Base-by-base conservation (phyloP, 2,888 invertebrate genomes). In the Seira ritae region DNA sequence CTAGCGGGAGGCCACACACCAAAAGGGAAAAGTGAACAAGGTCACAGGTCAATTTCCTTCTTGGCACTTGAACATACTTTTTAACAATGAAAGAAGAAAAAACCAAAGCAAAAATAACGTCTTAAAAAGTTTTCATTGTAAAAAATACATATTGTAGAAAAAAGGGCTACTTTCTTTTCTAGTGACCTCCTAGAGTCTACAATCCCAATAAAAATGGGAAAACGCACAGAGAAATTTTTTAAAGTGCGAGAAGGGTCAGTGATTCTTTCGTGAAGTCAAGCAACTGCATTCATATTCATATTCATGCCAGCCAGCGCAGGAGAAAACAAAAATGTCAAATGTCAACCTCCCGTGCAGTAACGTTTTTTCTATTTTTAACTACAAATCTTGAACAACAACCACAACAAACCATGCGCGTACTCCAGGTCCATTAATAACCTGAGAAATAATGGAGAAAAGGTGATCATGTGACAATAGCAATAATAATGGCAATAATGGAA, bases 31-130 rank as follows among this genome's bases (percentile, higher is more conserved):
- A 70, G 66, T 69, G 66, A 67, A 74, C 66, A 65, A 66, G 82
- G 76, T 82, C 82, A 67, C 17, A 82, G 82, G 82, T 82, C 77
- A 82, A 77, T 77, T 72, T 68, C 73, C 68, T 82, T 77, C 77
- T 82, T 82, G 72, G 67, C 77, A 82, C 82, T 71, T 77, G 68
- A 23, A 46, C 2, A 10, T 8, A 42, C 42, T 42, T 42, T 42
- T 42, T 42, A 42, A 42, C 42, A 42, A 42, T 42, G 42, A 42
- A 42, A 42, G 42, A 42, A 42, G 42, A 42, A 42, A 42, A 42
- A n/a, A n/a, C n/a, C n/a, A n/a, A n/a, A n/a, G n/a, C n/a, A n/a
- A n/a, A n/a, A n/a, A n/a, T n/a, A n/a, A n/a, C n/a, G n/a, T n/a
- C n/a, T n/a, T n/a, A n/a, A n/a, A n/a, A n/a, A n/a, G n/a, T 42